Evolutionary conservation across 2,888 invertebrate species (phyloP), one percentile per base, ranked within the genome.

Genomic region (Bembecia ichneumoniformis): DNA sequence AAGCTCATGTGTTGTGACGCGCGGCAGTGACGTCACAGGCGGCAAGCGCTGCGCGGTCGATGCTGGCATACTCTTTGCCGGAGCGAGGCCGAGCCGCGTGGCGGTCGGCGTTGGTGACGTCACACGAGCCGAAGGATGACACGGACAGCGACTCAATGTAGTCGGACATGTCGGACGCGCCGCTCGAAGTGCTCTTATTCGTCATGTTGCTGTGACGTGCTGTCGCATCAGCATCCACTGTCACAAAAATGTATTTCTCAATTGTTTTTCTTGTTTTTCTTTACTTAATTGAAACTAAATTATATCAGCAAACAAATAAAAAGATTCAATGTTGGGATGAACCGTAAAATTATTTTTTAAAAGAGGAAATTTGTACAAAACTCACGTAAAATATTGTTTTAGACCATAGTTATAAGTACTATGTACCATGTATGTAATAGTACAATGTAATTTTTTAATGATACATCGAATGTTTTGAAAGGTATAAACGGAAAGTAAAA

Each of bases 121-220:
- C 91, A 51, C 89, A 89, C 3, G 92, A 92, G 55, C 91, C 90
- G 64, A 91, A 88, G 0, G 92, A 93, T 2, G 92, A 92, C 15
- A 92, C 86, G 0, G 92, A 92, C 17, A 92, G 79, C 0, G 92
- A 92, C 71, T 93, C 92, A 74, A 92, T 91, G 77, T 92, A 93
- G 82, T 93, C 93, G 0, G 92, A 92, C 69, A 92, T 92, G 68
- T 93, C 93, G 3, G 92, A 93, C 1, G 92, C 91, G 3, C 91
- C 92, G 61, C 91, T 91, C 50, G 91, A 92, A 0, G 90, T 90
- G 60, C 90, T 90, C 58, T 89, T 84, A 49, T 83, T 90, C 52
- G 90, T 91, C 60, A 89, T 77, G 53, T 89, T 89, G 48, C 90
- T 90, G 64, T 80, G 82, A 3, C 89, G 86, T 2, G 82, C 82